A percentile compares a stretch with the other conserved stretches of the same genome.
Conservation (phyloP, 2,797 vertebrate species). For the Channallabes apus region DNA sequence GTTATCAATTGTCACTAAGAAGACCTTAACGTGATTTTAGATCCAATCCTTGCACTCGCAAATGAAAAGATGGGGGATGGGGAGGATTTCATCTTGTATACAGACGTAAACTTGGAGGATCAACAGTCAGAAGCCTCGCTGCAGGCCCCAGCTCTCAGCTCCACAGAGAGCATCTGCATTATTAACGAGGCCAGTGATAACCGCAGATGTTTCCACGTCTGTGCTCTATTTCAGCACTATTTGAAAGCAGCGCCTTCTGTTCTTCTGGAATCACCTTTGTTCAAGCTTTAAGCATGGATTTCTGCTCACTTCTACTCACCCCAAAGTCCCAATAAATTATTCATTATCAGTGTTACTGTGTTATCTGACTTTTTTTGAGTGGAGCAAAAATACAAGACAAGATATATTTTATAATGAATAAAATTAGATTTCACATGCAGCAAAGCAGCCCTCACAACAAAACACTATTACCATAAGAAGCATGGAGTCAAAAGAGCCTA, state of each 20-base stretch:
- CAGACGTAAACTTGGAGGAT: constrained; percentile 29
- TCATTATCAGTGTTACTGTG: constrained; percentile 2
- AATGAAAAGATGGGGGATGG: not conserved
- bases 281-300: not conserved
- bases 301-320: not conserved
- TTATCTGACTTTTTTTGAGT: not conserved
- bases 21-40: not conserved
- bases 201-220: constrained; percentile 68
- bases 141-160: constrained; percentile 26
- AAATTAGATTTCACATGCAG: constrained; percentile 12
- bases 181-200: constrained; percentile 66
- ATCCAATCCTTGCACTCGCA: not conserved
- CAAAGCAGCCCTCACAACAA: constrained; percentile 14
- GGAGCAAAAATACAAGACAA: not conserved
- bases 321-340: constrained; percentile 37
- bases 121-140: constrained; percentile 37
- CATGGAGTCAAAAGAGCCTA: constrained; percentile 27
- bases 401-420: not conserved
- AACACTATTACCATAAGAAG: constrained; percentile 31
- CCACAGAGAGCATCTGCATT: constrained; percentile 60
- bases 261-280: constrained; percentile 27
- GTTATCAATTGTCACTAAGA: not conserved
- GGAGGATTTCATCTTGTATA: not conserved
- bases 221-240: constrained; percentile 53
- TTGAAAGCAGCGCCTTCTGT: constrained; percentile 20